phyloP scores from a whole-genome alignment of 2,888 invertebrate genomes.

The Eubasilissa splendida region DNA sequence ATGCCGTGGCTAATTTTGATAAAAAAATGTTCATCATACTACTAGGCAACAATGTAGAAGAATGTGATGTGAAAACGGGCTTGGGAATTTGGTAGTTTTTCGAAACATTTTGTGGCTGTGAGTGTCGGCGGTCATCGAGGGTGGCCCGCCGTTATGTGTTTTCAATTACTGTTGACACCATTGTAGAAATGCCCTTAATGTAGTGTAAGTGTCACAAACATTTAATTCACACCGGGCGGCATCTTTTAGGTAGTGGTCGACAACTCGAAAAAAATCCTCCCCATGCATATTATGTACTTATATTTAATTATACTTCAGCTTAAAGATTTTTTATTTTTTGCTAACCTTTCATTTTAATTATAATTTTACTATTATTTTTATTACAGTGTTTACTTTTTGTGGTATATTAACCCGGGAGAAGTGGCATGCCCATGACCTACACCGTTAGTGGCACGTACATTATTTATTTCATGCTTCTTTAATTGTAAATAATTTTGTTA shows the following conservation, averaged over 20 bases:
- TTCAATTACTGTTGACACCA: constrained; percentile 55
- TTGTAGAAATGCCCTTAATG: constrained; percentile 49
- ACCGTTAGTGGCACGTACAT: too few relatives aligned
- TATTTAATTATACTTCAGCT: neutral
- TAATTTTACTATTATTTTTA: too few relatives aligned
- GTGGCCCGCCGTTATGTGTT: constrained; percentile 50
- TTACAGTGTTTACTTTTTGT: neutral
- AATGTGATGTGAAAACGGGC: constrained; percentile 11
- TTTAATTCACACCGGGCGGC: constrained; percentile 49
- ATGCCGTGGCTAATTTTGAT: constrained; percentile 28
- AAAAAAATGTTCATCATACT: neutral
- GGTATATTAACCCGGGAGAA: too few relatives aligned
- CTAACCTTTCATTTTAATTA: too few relatives aligned
- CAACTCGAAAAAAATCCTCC: neutral
- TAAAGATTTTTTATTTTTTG: too few relatives aligned
- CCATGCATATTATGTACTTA: neutral
- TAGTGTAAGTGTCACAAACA: constrained; percentile 54
- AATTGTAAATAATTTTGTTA: too few relatives aligned
- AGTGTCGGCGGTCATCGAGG: constrained; percentile 29
- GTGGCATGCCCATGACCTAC: too few relatives aligned
- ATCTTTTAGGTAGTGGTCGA: constrained; percentile 10
- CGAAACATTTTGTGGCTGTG: neutral
- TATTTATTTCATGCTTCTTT: too few relatives aligned
- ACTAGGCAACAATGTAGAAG: neutral
- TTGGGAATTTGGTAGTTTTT: constrained; percentile 30